Evolutionary conservation across 2,888 invertebrate genomes (phyloP).

Genomic region (Perithous albicinctus): DNA sequence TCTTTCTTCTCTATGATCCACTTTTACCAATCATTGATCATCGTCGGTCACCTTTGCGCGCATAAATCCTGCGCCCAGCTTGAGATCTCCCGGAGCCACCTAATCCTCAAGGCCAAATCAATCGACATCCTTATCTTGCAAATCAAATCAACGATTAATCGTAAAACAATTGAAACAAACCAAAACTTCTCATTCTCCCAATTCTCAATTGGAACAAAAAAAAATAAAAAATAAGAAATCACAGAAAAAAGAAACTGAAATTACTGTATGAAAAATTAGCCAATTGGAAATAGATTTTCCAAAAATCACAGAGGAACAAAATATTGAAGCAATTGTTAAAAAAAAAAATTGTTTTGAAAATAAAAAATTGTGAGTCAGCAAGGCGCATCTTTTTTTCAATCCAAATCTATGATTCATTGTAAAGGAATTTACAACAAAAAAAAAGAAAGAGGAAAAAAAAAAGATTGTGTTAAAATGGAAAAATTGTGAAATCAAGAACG

Average conservation of each 20-base stretch:
- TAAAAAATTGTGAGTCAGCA: too few relatives aligned
- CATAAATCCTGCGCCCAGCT: background rate
- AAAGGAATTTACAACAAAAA: too few relatives aligned
- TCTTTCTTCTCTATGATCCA: background rate
- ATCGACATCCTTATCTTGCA: background rate
- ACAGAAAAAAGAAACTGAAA: background rate
- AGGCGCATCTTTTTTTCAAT: too few relatives aligned
- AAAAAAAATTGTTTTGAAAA: too few relatives aligned
- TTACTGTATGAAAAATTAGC: too few relatives aligned
- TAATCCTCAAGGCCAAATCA: slow-evolving; percentile 20
- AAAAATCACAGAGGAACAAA: too few relatives aligned
- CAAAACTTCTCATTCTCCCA: background rate
- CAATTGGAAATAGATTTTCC: too few relatives aligned
- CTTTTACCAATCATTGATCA: background rate
- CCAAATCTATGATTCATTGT: too few relatives aligned
- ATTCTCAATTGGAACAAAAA: background rate
- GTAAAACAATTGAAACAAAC: background rate
- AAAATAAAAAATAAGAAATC: background rate
- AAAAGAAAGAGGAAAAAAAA: too few relatives aligned
- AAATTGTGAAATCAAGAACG: background rate
- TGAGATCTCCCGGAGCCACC: background rate
- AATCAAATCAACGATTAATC: background rate
- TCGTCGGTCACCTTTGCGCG: background rate
- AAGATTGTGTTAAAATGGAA: background rate
- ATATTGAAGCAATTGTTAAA: too few relatives aligned